phyloP scores from a whole-genome alignment of 2,888 invertebrate genomes.

The Gibbula magus region DNA sequence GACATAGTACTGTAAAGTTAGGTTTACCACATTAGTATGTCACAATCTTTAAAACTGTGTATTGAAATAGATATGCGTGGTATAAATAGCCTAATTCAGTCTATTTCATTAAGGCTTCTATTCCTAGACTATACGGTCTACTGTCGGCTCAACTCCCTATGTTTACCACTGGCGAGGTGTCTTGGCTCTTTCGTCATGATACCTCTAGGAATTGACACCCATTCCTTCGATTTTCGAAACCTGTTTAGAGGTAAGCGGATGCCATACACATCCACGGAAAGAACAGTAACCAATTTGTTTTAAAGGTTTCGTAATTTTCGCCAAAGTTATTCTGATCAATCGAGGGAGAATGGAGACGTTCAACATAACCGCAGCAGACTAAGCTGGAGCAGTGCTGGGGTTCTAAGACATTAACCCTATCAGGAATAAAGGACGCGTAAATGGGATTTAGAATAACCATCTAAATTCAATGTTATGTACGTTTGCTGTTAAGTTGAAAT shows the following conservation, averaged over 20 bases:
- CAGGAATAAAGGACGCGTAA: neutral
- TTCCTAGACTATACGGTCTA: neutral
- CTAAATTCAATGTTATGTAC: neutral
- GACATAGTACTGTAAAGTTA: no score
- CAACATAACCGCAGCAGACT: neutral
- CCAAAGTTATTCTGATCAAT: neutral
- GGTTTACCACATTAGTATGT: no score
- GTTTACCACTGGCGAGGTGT: neutral
- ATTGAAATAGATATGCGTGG: no score
- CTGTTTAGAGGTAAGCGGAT: neutral
- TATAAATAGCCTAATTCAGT: no score
- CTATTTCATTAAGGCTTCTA: no score
- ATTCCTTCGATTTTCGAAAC: slow-evolving; percentile 5
- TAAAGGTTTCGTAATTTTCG: slow-evolving; percentile 1
- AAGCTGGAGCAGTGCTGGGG: neutral
- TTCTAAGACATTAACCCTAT: neutral
- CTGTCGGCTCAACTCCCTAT: neutral
- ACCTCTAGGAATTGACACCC: neutral
- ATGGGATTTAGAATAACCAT: neutral
- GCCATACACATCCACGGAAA: neutral
- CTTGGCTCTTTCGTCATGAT: neutral
- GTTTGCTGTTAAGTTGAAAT: no score
- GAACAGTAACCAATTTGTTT: neutral
- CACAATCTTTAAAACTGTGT: no score
- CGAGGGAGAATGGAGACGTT: neutral